Percentiles rank a stretch among this genome's conserved stretches.
Evolutionary conservation across 2,797 vertebrate species (phyloP).

Genomic region (Poliocrania exsul): DNA sequence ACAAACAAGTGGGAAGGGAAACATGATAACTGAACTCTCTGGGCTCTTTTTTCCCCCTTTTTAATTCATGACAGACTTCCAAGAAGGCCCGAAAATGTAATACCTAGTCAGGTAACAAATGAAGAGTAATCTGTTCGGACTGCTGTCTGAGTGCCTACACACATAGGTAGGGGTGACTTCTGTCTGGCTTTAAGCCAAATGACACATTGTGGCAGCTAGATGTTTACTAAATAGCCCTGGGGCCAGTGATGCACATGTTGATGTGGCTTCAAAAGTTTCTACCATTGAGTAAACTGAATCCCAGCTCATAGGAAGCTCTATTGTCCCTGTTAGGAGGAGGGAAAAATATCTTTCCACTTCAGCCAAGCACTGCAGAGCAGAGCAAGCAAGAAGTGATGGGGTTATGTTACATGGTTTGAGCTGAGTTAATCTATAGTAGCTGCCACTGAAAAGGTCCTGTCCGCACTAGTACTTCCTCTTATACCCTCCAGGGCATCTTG

Average conservation of each 20-base stretch:
- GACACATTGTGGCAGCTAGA: not conserved
- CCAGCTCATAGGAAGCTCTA: not conserved
- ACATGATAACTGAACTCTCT: not conserved
- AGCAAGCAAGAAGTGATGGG: not conserved
- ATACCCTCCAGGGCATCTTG: not conserved
- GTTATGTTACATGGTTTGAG: accelerated
- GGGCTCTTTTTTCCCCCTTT: not conserved
- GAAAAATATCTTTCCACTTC: not conserved
- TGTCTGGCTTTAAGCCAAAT: not conserved
- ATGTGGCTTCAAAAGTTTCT: not conserved
- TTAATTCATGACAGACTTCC: not conserved
- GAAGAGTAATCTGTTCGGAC: not conserved
- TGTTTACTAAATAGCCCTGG: not conserved
- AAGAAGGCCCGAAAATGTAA: not conserved
- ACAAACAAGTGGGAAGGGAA: not conserved
- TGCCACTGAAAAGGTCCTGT: not conserved
- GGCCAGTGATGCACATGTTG: not conserved
- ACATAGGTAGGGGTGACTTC: not conserved
- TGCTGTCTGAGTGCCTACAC: not conserved
- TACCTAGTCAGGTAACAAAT: not conserved
- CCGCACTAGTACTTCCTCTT: not conserved
- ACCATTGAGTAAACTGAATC: not conserved
- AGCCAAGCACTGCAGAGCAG: not conserved
- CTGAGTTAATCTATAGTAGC: not conserved
- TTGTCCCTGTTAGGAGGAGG: not conserved